A percentile compares a stretch with the other conserved stretches of the same genome.
Evolutionary conservation across 2,888 invertebrate species (phyloP).

Genomic region (Fissipunctia ypsillon): DNA sequence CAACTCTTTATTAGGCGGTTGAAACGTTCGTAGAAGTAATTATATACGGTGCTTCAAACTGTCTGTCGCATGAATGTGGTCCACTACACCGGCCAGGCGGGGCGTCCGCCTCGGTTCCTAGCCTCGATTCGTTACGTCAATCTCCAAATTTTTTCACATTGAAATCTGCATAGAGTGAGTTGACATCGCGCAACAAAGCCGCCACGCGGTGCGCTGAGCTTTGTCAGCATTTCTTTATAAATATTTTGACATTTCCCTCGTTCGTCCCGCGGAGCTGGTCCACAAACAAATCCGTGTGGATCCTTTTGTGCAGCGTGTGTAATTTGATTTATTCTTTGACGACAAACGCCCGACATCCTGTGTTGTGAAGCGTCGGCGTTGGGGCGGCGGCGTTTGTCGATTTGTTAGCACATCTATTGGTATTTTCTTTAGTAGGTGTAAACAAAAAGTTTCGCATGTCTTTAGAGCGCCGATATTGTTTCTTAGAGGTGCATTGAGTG

Average conservation of each 20-base stretch:
- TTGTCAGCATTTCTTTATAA: constrained; percentile 89
- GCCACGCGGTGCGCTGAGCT: constrained; percentile 81
- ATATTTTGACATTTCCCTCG: constrained; percentile 90
- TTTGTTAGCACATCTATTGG: constrained; percentile 88
- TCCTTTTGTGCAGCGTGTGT: constrained; percentile 86
- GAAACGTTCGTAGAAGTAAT: constrained; percentile 87
- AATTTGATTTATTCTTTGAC: constrained; percentile 90
- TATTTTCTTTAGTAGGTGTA: constrained; percentile 83
- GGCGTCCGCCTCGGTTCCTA: constrained; percentile 79
- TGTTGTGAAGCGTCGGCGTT: constrained; percentile 70
- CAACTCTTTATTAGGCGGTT: constrained; percentile 86
- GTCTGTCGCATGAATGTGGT: constrained; percentile 81
- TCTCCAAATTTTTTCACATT: constrained; percentile 84
- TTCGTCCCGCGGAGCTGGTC: constrained; percentile 85
- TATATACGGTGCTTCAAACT: constrained; percentile 87
- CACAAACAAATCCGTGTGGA: constrained; percentile 87
- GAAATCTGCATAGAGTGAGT: constrained; percentile 89
- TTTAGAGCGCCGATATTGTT: constrained; percentile 77
- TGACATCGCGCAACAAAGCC: constrained; percentile 87
- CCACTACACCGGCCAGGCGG: constrained; percentile 78
- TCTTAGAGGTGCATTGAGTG: constrained; percentile 66
- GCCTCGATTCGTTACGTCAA: constrained; percentile 89
- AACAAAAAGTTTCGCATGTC: constrained; percentile 82
- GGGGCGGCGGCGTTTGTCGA: constrained; percentile 85
- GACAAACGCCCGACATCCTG: constrained; percentile 87